Base-by-base conservation (phyloP, 2,113 vertebrate genomes). In the Chamaetylas fuelleborni region DNA sequence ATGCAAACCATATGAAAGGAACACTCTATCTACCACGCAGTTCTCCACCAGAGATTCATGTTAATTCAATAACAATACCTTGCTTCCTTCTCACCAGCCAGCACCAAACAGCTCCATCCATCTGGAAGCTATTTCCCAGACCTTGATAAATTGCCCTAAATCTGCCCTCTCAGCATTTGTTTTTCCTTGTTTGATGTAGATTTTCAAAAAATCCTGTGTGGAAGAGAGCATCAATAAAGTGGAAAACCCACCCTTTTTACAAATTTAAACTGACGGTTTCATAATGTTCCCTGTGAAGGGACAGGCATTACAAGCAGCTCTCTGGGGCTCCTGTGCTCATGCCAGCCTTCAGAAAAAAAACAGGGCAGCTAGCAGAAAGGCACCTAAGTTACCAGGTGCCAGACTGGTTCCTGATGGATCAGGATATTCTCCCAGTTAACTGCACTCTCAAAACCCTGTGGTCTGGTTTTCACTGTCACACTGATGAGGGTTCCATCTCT, bases 151-250 rank as follows among this genome's bases (percentile, higher is more conserved):
- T 94, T 95, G 92, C 83, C 95, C 93, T 90, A 95, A 95, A 94
- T 95, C 94, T 95, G 88, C 93, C 91, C 96, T 97, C 89, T 97
- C 92, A 96, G 96, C 95, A 94, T 97, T 97, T 98, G 96, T 97
- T 97, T 96, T 98, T 95, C 80, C 97, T 97, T 95, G 91, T 98
- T 97, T 98, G 96, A 97, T 97, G 96, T 97, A 95, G 89, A 89
- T 92, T 90, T 95, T 60, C 10, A 95, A 95, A 96, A 96, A 97
- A 96, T 92, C 81, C 86, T 93, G 25, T 81, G 89, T 94, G 88
- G 90, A 96, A 80, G 90, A 97, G 90, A 90, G 66, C 74, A 92
- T 94, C 93, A 97, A 79, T 89, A 82, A 89, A 96, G 89, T 77
- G 73, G 66, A 91, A 95, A 95, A 88, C 20, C 51, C 86, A 77